A percentile compares a stretch with the other conserved stretches of the same genome.
phyloP scores from a whole-genome alignment of 2,113 vertebrate genomes.

The Arothron firmamentum region DNA sequence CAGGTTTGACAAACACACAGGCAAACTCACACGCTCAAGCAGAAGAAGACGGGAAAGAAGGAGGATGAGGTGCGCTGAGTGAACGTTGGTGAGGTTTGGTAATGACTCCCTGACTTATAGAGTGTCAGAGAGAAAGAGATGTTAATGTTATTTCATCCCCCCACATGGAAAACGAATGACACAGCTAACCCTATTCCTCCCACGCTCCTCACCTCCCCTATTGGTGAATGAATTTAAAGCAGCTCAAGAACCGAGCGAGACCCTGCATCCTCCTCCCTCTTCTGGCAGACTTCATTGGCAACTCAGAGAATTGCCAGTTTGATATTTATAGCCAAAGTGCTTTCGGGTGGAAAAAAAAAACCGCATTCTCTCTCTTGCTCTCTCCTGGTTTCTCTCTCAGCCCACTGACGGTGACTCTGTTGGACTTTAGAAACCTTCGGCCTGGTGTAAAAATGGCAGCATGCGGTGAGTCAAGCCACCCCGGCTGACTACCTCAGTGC shows the following conservation, averaged over 20 bases:
- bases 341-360: conserved; percentile 52
- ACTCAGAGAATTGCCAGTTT: conserved; percentile 67
- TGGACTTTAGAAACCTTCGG: conserved; percentile 64
- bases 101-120: conserved; percentile 58
- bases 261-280: conserved; percentile 43
- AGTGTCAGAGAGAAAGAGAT: conserved; percentile 62
- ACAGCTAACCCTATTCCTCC: conserved; percentile 36
- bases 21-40: background rate
- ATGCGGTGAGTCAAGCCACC: conserved; percentile 59
- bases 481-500: conserved; percentile 27
- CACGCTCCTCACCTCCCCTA: conserved; percentile 32
- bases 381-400: conserved; percentile 30
- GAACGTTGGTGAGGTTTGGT: conserved; percentile 9
- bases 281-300: conserved; percentile 61
- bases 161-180: conserved; percentile 62
- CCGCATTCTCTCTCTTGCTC: conserved; percentile 30
- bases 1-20: background rate
- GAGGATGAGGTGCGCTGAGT: conserved; percentile 20
- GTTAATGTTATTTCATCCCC: conserved; percentile 63
- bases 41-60: conserved; percentile 4
- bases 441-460: conserved; percentile 64
- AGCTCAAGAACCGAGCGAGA: conserved; percentile 53
- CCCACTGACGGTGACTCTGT: conserved; percentile 65
- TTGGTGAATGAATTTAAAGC: conserved; percentile 62
- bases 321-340: conserved; percentile 69